Conservation (phyloP, 2,113 vertebrate species). For the Mus musculus region GRCm39 chr3:104008001-104008500, state of each 20-base stretch:
- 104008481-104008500: not conserved
- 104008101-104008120: not conserved
- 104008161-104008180: not conserved
- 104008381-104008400: not conserved
- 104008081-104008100: not conserved
- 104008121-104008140: not conserved
- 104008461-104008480: not conserved
- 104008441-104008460: not conserved
- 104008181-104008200: not conserved
- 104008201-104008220: not conserved
- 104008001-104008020: constrained; percentile 9
- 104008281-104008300: not conserved
- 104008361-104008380: not conserved
- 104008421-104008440: not conserved
- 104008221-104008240: not conserved
- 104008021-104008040: not conserved
- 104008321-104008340: not conserved
- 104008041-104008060: not conserved
- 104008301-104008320: not conserved
- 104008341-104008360: not conserved
- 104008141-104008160: not conserved
- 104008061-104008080: not conserved
- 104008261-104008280: not conserved
- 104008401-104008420: not conserved
- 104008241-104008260: not conserved